Evolutionary conservation across 2,113 vertebrate species (phyloP).

Genomic region (Pollachius pollachius): DNA sequence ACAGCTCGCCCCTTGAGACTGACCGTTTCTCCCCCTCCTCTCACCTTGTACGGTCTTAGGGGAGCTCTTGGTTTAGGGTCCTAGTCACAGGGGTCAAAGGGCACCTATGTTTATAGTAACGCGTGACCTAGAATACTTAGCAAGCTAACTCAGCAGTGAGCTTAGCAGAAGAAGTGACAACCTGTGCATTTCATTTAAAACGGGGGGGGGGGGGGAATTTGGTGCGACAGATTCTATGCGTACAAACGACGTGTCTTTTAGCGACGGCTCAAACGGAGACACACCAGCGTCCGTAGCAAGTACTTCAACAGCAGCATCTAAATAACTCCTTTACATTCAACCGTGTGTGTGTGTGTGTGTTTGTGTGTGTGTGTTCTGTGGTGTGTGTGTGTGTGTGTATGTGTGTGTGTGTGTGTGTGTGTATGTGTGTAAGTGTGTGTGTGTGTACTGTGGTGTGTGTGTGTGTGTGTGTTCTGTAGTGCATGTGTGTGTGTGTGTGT

Average conservation of each 20-base stretch:
- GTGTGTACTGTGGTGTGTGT: too few species aligned
- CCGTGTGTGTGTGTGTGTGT: slow-evolving; percentile 21
- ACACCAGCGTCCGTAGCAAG: slow-evolving; percentile 47
- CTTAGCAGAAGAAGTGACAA: too few species aligned
- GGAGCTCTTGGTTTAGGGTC: slow-evolving; percentile 22
- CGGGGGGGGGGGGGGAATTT: slow-evolving; percentile 17
- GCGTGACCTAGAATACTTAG: slow-evolving; percentile 37
- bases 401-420: too few species aligned
- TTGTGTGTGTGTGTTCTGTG: not conserved
- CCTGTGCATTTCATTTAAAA: too few species aligned
- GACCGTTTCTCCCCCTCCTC: slow-evolving; percentile 21
- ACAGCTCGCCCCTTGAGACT: slow-evolving; percentile 33
- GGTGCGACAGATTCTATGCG: slow-evolving; percentile 51
- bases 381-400: too few species aligned
- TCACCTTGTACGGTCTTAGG: slow-evolving; percentile 28
- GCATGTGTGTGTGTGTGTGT: slow-evolving; percentile 32
- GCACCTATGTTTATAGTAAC: slow-evolving; percentile 34
- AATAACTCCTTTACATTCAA: slow-evolving; percentile 68
- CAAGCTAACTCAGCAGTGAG: slow-evolving; percentile 23
- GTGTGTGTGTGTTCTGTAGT: not conserved
- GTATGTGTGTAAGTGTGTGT: too few species aligned
- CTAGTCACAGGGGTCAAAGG: slow-evolving; percentile 22
- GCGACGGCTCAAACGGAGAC: slow-evolving; percentile 49
- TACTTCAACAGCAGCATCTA: slow-evolving; percentile 63
- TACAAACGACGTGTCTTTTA: slow-evolving; percentile 40